phyloP scores from a whole-genome alignment of 2,113 vertebrate genomes.

The Sylvilagus bachmani region DNA sequence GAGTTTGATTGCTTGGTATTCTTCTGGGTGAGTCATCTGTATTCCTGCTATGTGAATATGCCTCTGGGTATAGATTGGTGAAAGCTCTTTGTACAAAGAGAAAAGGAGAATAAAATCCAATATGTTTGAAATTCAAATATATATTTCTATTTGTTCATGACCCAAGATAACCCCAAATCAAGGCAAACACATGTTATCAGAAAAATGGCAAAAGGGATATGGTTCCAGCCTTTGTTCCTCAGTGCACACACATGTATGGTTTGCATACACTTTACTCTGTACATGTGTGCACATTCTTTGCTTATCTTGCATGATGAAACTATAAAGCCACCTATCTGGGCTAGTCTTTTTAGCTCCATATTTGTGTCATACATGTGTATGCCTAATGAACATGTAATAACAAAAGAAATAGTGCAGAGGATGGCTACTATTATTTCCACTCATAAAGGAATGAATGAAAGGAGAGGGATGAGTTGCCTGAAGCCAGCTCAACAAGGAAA shows the following conservation, averaged over 20 bases:
- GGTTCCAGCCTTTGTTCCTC: conserved; percentile 13
- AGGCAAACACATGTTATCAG: background rate
- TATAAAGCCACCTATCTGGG: conserved; percentile 36
- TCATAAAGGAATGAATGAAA: conserved; percentile 51
- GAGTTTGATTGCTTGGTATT: background rate
- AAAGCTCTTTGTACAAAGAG: background rate
- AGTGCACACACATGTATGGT: background rate
- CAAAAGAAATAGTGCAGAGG: conserved; percentile 27
- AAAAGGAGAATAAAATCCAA: conserved; percentile 40
- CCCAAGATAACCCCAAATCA: conserved; percentile 56
- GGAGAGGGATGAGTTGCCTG: background rate
- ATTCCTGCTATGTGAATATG: background rate
- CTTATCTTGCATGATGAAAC: background rate
- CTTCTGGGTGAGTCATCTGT: background rate
- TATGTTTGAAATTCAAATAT: conserved; percentile 56
- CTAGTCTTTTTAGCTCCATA: conserved; percentile 35
- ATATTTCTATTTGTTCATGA: conserved; percentile 19
- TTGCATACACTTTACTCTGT: background rate
- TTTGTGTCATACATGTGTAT: conserved; percentile 42
- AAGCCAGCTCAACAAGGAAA: background rate
- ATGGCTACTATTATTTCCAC: conserved; percentile 9
- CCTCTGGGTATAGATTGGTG: background rate
- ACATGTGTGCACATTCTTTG: background rate
- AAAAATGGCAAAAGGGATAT: background rate
- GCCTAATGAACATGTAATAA: conserved; percentile 68